A percentile compares a stretch with the other conserved stretches of the same genome.
These are phyloP conservation scores for Phyllotreta striolata DNA, from an alignment of 2,888 invertebrate genomes.

Conservation along the genomic window DNA sequence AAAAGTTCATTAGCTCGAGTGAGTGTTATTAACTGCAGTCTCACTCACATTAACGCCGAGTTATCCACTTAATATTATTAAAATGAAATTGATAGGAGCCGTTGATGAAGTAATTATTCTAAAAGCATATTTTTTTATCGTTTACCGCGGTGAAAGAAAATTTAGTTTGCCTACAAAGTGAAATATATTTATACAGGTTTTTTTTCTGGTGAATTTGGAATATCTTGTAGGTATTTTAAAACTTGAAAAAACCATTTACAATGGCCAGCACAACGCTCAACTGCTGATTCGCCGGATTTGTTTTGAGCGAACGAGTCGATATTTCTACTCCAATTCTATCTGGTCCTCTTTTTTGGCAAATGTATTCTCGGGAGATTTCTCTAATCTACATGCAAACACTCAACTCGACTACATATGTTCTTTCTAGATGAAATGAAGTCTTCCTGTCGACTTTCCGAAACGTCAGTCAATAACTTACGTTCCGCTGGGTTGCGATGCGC, in stretches of 20 bases:
- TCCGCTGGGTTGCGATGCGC: slow-evolving; percentile 16
- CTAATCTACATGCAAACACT: slow-evolving; percentile 6
- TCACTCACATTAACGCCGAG: background rate
- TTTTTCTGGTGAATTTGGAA: too few species aligned
- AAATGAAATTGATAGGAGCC: too few species aligned
- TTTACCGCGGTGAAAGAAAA: too few species aligned
- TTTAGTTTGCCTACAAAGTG: too few species aligned
- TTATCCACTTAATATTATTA: too few species aligned
- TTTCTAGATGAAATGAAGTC: slow-evolving; percentile 18
- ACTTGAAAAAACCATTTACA: too few species aligned
- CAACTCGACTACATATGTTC: slow-evolving; percentile 22
- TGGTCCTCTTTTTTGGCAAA: slow-evolving; percentile 7
- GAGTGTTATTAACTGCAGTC: slow-evolving; percentile 15
- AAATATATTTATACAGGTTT: too few species aligned
- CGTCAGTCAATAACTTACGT: slow-evolving; percentile 17
- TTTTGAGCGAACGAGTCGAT: slow-evolving; percentile 8
- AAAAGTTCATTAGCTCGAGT: slow-evolving; percentile 20
- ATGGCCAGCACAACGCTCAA: too few species aligned
- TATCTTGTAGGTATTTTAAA: too few species aligned
- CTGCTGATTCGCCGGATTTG: background rate
- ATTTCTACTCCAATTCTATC: slow-evolving; percentile 1
- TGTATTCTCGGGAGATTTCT: slow-evolving; percentile 17
- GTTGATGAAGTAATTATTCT: too few species aligned
- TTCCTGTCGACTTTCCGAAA: slow-evolving; percentile 17
- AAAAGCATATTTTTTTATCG: too few species aligned